Base-by-base conservation (phyloP, 2,888 invertebrate genomes). In the Ophonus ardosiacus region DNA sequence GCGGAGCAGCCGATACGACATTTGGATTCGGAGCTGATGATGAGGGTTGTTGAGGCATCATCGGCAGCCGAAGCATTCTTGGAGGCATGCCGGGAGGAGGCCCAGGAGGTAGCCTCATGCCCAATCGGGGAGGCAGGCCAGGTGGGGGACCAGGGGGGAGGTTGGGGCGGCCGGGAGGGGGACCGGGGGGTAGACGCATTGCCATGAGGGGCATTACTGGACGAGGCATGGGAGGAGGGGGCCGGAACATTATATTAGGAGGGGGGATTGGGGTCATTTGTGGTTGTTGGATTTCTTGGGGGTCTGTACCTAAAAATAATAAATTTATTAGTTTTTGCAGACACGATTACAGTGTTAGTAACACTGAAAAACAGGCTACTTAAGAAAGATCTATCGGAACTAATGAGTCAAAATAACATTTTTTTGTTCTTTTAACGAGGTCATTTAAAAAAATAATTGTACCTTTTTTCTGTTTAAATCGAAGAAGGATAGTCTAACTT, bases 1-100 rank as follows among this genome's bases (percentile, higher is more conserved):
- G 97, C 13, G 97, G 97, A 0, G 96, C 97, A 0, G 97, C 97
- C 8, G 95, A 95, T 21, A 97, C 92, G 38, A 97, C 96, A 87
- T 96, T 96, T 0, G 95, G 94, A 8, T 92, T 93, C 1, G 43
- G 40, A 0, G 57, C 24, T 0, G 91, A 92, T 8, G 90, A 89
- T 1, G 90, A 18, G n/a, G n/a, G n/a, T 7, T n/a, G 56, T 63
- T 88, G 88, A 7, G 85, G 86, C 71, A 13, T 86, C 79, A 76
- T 87, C 0, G 87, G 87, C 2, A 87, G 57, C 38, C 87, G 79
- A n/a, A 87, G 40, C 85, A 87, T 85, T 18, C 87, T 86, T 15
- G 88, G 88, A 31, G 88, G 88, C 38, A 87, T 86, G 13, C 84
- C 87, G 80, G 93, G 92, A 86, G 94, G 94, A 15, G 94, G 94